These are phyloP conservation scores for Pseudomyrmex pallidus DNA, from an alignment of 1,140 invertebrate species.

Conservation along the genomic window DNA sequence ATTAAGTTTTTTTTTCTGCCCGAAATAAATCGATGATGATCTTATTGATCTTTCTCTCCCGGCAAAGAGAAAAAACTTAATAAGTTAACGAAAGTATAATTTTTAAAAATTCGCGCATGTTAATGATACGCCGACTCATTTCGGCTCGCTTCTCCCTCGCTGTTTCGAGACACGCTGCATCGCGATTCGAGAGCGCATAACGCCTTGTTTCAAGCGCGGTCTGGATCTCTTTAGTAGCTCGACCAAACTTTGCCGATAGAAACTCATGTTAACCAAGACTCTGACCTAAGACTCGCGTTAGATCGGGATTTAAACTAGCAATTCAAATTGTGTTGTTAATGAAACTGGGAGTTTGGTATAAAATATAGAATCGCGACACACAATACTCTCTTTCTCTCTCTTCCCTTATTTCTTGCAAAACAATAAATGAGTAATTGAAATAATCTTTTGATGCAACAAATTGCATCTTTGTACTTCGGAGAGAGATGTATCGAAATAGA, in stretches of 20 bases:
- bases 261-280: conserved; percentile 43
- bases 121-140: not conserved
- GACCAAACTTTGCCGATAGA: conserved; percentile 54
- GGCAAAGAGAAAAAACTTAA: not conserved
- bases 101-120: no score
- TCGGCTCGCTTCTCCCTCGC: not conserved
- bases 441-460: not conserved
- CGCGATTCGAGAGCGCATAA: conserved; percentile 25
- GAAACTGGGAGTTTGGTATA: not conserved
- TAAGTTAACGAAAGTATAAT: not conserved
- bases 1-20: conserved; percentile 9
- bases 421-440: not conserved
- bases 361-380: conserved; percentile 12
- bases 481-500: not conserved
- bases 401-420: not conserved
- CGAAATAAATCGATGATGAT: not conserved
- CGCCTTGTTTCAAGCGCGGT: conserved; percentile 3
- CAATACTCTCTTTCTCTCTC: not conserved
- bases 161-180: not conserved
- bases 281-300: conserved; percentile 45
- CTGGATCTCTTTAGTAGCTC: conserved; percentile 44
- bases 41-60: not conserved
- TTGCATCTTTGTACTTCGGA: not conserved
- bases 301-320: conserved; percentile 46
- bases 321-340: conserved; percentile 44